Conservation (phyloP, 2,888 invertebrate genomes). For the Caprella mutica region DNA sequence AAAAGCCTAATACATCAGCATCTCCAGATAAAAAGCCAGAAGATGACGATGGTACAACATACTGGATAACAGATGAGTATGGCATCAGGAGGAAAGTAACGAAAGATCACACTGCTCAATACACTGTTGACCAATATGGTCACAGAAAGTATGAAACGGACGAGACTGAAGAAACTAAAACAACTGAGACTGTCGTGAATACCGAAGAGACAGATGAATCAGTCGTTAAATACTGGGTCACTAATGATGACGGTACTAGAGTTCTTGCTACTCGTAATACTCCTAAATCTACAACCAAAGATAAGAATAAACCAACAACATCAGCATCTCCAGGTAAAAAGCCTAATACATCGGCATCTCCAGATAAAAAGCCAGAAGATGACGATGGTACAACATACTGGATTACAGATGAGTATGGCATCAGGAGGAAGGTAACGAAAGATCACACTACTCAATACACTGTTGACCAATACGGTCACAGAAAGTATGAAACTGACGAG, state of each 20-base stretch:
- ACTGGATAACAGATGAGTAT: neutral
- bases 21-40: neutral
- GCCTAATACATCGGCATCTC: too few species aligned
- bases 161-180: too few species aligned
- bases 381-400: neutral
- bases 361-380: neutral
- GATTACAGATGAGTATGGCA: slow-evolving; percentile 1
- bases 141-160: neutral
- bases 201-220: too few species aligned
- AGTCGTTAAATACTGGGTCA: too few species aligned
- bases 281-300: too few species aligned
- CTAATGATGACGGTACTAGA: too few species aligned
- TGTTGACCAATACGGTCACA: slow-evolving; percentile 5
- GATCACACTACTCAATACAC: neutral
- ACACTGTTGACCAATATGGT: neutral
- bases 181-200: too few species aligned
- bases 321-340: too few species aligned
- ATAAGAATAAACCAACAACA: too few species aligned
- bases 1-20: too few species aligned
- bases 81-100: neutral
- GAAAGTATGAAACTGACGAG: neutral
- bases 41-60: neutral
- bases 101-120: neutral
- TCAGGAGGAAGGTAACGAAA: neutral
- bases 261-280: too few species aligned